Percentiles rank a stretch among this genome's conserved stretches.
phyloP scores from a whole-genome alignment of 2,797 vertebrate genomes.

The Aldrovandia affinis region DNA sequence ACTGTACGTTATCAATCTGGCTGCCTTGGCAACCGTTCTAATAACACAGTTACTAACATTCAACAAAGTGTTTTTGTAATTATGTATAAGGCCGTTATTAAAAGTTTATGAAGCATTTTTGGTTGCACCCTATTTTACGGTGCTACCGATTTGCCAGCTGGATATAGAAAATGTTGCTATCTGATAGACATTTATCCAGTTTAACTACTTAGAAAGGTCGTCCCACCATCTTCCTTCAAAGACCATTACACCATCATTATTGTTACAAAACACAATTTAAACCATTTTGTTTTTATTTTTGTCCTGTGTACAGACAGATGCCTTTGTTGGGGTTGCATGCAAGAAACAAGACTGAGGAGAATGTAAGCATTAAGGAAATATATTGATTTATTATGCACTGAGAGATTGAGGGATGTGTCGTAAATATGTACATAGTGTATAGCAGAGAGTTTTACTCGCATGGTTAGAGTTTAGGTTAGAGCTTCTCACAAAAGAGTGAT shows the following conservation, averaged over 20 bases:
- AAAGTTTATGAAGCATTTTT: neutral
- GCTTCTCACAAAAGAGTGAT: neutral
- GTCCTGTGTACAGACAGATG: neutral
- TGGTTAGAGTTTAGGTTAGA: constrained; percentile 8
- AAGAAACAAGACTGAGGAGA: neutral
- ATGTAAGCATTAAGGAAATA: neutral
- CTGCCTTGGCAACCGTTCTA: too few relatives aligned
- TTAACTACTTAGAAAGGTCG: too few relatives aligned
- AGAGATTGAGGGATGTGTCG: constrained; percentile 21
- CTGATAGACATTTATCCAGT: too few relatives aligned
- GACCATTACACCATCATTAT: neutral
- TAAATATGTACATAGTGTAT: constrained; percentile 18
- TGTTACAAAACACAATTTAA: neutral
- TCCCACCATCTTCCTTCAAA: too few relatives aligned
- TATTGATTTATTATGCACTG: constrained; percentile 32
- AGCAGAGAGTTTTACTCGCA: constrained; percentile 12
- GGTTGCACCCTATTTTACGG: too few relatives aligned
- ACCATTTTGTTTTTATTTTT: neutral
- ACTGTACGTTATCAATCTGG: too few relatives aligned
- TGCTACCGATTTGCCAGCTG: too few relatives aligned
- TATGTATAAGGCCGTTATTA: too few relatives aligned
- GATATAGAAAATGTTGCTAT: too few relatives aligned
- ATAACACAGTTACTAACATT: too few relatives aligned
- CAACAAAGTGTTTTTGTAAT: neutral
- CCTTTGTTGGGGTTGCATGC: neutral